Percentiles rank a stretch among this genome's conserved stretches.
Conservation (phyloP, 2,113 vertebrate species). For the Sakesphorus luctuosus region DNA sequence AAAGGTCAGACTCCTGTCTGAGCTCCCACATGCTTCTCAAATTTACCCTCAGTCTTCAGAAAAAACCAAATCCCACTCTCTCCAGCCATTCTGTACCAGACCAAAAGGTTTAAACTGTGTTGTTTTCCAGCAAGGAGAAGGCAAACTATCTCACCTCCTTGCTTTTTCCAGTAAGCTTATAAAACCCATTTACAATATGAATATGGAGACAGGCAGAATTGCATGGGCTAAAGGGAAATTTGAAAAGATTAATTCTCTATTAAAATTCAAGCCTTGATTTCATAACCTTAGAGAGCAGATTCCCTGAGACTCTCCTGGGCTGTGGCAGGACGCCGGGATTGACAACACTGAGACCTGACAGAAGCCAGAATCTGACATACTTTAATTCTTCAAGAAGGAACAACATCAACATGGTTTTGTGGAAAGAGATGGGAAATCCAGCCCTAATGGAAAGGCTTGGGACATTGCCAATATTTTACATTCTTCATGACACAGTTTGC, state of each 20-base stretch:
- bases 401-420: neutral
- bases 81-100: accelerated
- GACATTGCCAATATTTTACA: neutral
- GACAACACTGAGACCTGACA: neutral
- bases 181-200: slow-evolving; percentile 45
- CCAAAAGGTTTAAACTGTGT: neutral
- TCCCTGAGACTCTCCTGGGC: neutral
- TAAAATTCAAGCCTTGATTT: neutral
- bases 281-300: neutral
- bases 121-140: neutral
- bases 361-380: neutral
- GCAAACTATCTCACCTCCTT: neutral
- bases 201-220: slow-evolving; percentile 8
- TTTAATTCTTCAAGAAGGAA: neutral
- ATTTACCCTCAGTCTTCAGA: neutral
- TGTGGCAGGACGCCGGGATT: neutral
- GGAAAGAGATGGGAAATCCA: neutral
- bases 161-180: slow-evolving; percentile 31
- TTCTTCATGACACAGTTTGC: neutral
- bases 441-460: neutral
- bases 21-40: accelerated
- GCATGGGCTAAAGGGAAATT: slow-evolving; percentile 20
- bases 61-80: neutral
- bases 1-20: neutral
- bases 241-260: slow-evolving; percentile 11